These are phyloP conservation scores for Fissipunctia ypsillon DNA, from an alignment of 2,888 invertebrate species.

Conservation along the genomic window DNA sequence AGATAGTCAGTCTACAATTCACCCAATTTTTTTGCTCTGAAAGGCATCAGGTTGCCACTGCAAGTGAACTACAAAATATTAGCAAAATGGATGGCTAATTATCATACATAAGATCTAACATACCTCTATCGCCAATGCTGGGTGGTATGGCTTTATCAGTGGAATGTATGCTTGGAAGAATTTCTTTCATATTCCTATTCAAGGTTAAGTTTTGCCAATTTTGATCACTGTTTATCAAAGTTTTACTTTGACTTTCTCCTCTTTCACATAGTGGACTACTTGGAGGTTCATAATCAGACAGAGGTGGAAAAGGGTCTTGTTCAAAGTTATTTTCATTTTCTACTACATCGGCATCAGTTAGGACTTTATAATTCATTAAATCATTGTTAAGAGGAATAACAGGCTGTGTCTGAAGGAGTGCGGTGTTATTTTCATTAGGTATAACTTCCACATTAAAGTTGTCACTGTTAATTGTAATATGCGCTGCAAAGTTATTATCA, in stretches of 20 bases:
- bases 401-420: constrained; percentile 3
- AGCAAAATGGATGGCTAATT: neutral
- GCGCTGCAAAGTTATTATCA: constrained; percentile 54
- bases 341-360: constrained; percentile 38
- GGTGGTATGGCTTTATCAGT: constrained; percentile 6
- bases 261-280: neutral
- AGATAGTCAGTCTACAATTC: too few relatives aligned
- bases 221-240: constrained; percentile 1
- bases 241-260: constrained; percentile 7
- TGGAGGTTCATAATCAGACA: constrained; percentile 17
- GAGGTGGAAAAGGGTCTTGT: constrained; percentile 3
- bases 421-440: constrained; percentile 32
- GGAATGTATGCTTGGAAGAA: neutral
- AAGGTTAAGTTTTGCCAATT: neutral
- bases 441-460: constrained; percentile 63
- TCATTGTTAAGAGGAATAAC: constrained; percentile 20
- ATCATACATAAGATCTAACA: neutral
- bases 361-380: constrained; percentile 31
- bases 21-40: neutral
- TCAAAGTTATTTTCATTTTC: constrained; percentile 12
- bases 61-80: neutral
- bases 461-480: constrained; percentile 57
- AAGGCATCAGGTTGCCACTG: neutral
- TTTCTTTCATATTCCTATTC: constrained; percentile 5
- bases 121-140: constrained; percentile 36